Evolutionary conservation across 2,888 invertebrate species (phyloP).

Genomic region (Eristalis arbustorum): DNA sequence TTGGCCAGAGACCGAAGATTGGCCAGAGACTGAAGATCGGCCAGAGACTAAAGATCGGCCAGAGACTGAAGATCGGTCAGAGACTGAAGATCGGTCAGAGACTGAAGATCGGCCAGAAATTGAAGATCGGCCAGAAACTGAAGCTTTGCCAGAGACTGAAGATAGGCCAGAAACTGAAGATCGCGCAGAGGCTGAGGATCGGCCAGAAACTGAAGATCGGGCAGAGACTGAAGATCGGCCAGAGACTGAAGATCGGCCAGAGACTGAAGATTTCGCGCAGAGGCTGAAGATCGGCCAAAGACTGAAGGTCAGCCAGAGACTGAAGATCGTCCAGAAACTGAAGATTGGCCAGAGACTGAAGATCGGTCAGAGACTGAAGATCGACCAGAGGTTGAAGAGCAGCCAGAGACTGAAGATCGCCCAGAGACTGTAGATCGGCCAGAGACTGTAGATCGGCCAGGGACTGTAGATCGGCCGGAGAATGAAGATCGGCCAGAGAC

Average conservation of each 20-base stretch:
- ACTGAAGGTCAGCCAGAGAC: neutral
- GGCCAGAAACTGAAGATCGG: neutral
- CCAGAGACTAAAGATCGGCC: neutral
- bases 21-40: neutral
- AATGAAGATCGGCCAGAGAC: no score
- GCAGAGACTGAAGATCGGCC: neutral
- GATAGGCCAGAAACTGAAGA: neutral
- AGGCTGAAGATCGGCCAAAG: no score
- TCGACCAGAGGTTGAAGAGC: neutral
- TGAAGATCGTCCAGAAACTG: neutral
- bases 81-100: no score
- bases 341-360: neutral
- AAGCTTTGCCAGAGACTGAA: neutral
- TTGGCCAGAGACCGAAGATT: neutral
- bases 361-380: neutral
- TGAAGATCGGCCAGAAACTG: no score
- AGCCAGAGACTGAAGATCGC: no score
- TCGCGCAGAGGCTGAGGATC: neutral
- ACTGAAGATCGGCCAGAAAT: no score
- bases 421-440: no score
- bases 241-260: neutral
- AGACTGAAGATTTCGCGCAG: no score
- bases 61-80: no score
- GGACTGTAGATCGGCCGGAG: no score
- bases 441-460: no score